phyloP scores from a whole-genome alignment of 1,140 invertebrate genomes.

The Danaus plexippus region DNA sequence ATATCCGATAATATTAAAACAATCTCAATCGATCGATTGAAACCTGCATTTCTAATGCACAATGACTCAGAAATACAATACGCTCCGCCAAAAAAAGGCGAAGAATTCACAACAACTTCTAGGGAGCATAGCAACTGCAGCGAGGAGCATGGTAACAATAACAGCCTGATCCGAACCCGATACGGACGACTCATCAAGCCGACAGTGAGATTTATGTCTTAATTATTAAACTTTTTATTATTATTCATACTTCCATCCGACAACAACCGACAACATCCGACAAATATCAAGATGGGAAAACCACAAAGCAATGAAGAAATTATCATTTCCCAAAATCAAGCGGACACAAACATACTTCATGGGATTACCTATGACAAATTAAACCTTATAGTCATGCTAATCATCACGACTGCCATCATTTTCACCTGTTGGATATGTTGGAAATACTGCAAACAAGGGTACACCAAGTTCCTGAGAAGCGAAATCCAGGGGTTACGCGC shows the following conservation, averaged over 20 bases:
- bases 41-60: slow-evolving; percentile 9
- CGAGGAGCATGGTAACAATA: slow-evolving; percentile 9
- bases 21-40: slow-evolving; percentile 10
- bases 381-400: slow-evolving; percentile 9
- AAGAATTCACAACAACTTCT: slow-evolving; percentile 7
- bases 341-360: slow-evolving; percentile 2
- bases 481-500: too few species aligned
- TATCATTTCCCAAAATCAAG: too few species aligned
- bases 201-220: slow-evolving; percentile 9
- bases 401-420: too few species aligned
- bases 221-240: slow-evolving; percentile 3
- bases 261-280: slow-evolving; percentile 1
- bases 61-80: slow-evolving; percentile 10
- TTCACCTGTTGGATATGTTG: slow-evolving; percentile 4
- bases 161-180: slow-evolving; percentile 9
- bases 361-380: slow-evolving; percentile 12
- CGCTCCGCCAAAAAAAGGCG: not conserved
- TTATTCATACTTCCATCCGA: slow-evolving; percentile 5
- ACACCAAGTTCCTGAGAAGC: too few species aligned
- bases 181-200: slow-evolving; percentile 9
- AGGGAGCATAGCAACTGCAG: slow-evolving; percentile 6
- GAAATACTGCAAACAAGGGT: slow-evolving; percentile 9
- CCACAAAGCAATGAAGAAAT: not conserved
- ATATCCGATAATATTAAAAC: slow-evolving; percentile 3
- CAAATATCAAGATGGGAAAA: slow-evolving; percentile 6